Percentiles rank a stretch among this genome's conserved stretches.
Evolutionary conservation across 2,888 invertebrate species (phyloP).

Genomic region (Mactromeris polynyma): DNA sequence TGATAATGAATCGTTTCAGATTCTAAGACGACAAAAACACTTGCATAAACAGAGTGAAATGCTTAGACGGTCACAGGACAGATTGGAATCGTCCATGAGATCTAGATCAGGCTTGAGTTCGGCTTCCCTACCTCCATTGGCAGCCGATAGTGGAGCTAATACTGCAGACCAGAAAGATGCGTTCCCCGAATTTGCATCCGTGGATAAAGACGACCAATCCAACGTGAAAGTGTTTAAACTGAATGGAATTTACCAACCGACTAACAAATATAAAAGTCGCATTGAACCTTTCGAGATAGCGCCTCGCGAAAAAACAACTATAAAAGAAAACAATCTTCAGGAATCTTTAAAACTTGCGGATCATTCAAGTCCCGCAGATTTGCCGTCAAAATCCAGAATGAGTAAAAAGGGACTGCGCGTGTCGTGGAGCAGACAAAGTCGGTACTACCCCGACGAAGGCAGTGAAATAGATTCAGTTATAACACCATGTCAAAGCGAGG

Average conservation of each 20-base stretch:
- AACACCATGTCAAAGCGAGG: slow-evolving; percentile 21
- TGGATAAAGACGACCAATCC: slow-evolving; percentile 74
- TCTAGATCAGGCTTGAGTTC: slow-evolving; percentile 65
- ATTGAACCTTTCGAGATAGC: slow-evolving; percentile 58
- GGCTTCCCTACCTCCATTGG: slow-evolving; percentile 52
- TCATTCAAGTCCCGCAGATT: slow-evolving; percentile 61
- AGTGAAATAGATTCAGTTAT: slow-evolving; percentile 44
- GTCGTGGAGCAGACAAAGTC: slow-evolving; percentile 73
- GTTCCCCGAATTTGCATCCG: slow-evolving; percentile 60
- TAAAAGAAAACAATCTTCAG: slow-evolving; percentile 33
- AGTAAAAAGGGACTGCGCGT: slow-evolving; percentile 72
- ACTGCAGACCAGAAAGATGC: slow-evolving; percentile 24
- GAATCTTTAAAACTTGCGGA: slow-evolving; percentile 55
- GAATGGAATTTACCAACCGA: slow-evolving; percentile 72
- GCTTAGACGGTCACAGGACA: slow-evolving; percentile 66
- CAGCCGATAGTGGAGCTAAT: slow-evolving; percentile 13
- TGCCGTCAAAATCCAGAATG: slow-evolving; percentile 57
- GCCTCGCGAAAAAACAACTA: slow-evolving; percentile 33
- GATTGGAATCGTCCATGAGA: slow-evolving; percentile 64
- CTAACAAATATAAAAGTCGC: slow-evolving; percentile 72
- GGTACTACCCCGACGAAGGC: slow-evolving; percentile 48
- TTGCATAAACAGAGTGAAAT: slow-evolving; percentile 67
- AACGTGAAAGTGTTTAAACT: slow-evolving; percentile 75
- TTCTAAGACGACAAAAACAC: slow-evolving; percentile 67
- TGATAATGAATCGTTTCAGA: slow-evolving; percentile 62